These are phyloP conservation scores for Eustalomyia histrio DNA, from an alignment of 2,888 invertebrate genomes.

Conservation along the genomic window DNA sequence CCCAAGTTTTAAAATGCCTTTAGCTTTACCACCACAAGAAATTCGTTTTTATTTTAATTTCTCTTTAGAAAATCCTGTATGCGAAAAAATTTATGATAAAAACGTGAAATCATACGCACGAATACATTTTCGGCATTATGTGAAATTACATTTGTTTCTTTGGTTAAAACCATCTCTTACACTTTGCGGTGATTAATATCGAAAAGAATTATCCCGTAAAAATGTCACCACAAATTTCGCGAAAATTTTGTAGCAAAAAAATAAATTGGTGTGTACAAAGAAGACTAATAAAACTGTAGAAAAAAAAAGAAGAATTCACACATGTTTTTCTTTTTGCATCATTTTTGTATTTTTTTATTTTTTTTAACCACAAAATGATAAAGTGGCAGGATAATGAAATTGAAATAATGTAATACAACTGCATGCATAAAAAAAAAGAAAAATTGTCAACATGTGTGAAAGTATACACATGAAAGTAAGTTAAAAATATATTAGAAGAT, in stretches of 20 bases:
- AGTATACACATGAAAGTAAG: background rate
- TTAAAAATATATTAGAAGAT: background rate
- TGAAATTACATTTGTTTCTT: constrained; percentile 21
- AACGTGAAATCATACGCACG: constrained; percentile 58
- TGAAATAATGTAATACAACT: constrained; percentile 61
- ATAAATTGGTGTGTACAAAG: constrained; percentile 32
- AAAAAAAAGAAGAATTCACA: constrained; percentile 23
- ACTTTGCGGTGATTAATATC: constrained; percentile 55
- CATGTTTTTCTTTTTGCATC: constrained; percentile 45
- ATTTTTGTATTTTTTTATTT: constrained; percentile 7
- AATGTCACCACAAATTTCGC: constrained; percentile 67
- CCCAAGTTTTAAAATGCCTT: background rate
- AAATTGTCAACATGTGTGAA: constrained; percentile 62
- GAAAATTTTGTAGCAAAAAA: constrained; percentile 58
- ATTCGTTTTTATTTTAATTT: background rate
- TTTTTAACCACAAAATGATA: constrained; percentile 65
- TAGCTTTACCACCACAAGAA: background rate
- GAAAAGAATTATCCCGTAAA: constrained; percentile 63
- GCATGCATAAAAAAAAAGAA: constrained; percentile 27
- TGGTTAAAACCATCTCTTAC: background rate
- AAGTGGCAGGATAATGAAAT: constrained; percentile 68
- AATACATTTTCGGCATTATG: constrained; percentile 35
- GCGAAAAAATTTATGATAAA: constrained; percentile 41
- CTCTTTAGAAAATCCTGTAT: constrained; percentile 9
- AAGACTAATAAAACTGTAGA: constrained; percentile 30